phyloP scores from a whole-genome alignment of 2,888 invertebrate species.

The Macaria notata region DNA sequence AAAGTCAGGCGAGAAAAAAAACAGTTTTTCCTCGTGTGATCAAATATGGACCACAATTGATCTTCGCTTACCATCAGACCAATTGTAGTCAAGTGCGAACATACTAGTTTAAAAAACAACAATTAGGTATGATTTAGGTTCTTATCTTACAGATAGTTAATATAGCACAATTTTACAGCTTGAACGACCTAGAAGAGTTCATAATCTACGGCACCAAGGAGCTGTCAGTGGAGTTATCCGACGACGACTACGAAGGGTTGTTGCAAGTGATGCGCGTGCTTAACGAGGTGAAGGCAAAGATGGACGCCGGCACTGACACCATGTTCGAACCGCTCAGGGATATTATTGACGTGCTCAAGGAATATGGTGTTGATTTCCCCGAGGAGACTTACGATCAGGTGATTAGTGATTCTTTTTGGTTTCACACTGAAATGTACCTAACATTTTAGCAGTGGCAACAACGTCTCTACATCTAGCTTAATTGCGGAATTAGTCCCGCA shows the following conservation, averaged over 20 bases:
- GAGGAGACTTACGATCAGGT: constrained; percentile 90
- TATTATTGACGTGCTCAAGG: constrained; percentile 91
- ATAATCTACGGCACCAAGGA: constrained; percentile 88
- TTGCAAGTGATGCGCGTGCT: constrained; percentile 92
- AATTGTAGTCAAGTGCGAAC: no score
- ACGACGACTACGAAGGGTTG: constrained; percentile 93
- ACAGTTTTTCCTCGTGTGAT: no score
- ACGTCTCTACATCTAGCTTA: background rate
- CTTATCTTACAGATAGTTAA: no score
- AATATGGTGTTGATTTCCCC: constrained; percentile 93
- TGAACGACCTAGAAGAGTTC: constrained; percentile 90
- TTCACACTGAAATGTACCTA: no score
- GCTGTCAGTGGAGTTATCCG: constrained; percentile 86
- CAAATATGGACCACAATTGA: no score
- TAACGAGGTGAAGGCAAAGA: constrained; percentile 88
- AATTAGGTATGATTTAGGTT: no score
- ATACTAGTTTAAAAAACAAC: no score
- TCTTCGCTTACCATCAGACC: no score
- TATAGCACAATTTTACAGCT: constrained; percentile 60
- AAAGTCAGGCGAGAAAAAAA: no score
- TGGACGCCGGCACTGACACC: constrained; percentile 86
- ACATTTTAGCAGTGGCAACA: background rate
- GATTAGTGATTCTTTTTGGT: background rate
- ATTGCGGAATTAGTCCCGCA: no score
- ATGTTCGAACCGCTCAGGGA: constrained; percentile 96